Base-by-base conservation (phyloP, 2,888 invertebrate species). In the Neuroscelio doddi region DNA sequence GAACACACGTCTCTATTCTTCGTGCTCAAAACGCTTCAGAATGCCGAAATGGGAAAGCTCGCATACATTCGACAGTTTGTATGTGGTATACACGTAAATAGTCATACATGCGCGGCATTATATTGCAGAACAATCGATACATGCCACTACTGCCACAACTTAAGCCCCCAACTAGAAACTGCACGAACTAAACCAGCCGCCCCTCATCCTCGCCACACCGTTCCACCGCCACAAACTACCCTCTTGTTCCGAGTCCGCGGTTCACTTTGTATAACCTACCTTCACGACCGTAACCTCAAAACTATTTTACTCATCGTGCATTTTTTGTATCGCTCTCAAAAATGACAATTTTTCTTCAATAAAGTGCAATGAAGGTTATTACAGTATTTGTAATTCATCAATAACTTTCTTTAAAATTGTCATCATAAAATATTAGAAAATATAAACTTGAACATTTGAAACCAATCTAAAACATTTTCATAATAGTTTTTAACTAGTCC, bases 111-210 rank as follows among this genome's bases (percentile, higher is more conserved):
- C 71, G 71, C 69, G 69, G 74, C 74, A 80, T 79, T 76, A 80
- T 78, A 79, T 76, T 71, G 72, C 70, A 61, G 68, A 76, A 79
- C 78, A 80, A 80, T 80, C 80, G 78, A 80, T 80, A 80, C 73
- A 78, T 73, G 70, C 75, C 71, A 67, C 70, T 73, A 72, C 73
- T 72, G 71, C 73, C 72, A 74, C 68, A 74, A 72, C 72, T 74
- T 72, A 65, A 74, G 67, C 73, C 64, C 68, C 73, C 70, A 71
- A 73, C 70, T 72, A 71, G 55, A 53, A 64, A 64, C 64, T 64
- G 51, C 44, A 56, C 63, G 56, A 63, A 59, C 58, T 56, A 67
- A 64, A 55, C 58, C 52, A 36, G 52, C 59, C 29, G 29, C 58
- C 67, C 49, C 59, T 47, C 49, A 45, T 27, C 52, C 64, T 51